Percentiles rank a stretch among this genome's conserved stretches.
phyloP scores from a whole-genome alignment of 64 coral and sea anemone species.

The Cladopsammia gracilis region DNA sequence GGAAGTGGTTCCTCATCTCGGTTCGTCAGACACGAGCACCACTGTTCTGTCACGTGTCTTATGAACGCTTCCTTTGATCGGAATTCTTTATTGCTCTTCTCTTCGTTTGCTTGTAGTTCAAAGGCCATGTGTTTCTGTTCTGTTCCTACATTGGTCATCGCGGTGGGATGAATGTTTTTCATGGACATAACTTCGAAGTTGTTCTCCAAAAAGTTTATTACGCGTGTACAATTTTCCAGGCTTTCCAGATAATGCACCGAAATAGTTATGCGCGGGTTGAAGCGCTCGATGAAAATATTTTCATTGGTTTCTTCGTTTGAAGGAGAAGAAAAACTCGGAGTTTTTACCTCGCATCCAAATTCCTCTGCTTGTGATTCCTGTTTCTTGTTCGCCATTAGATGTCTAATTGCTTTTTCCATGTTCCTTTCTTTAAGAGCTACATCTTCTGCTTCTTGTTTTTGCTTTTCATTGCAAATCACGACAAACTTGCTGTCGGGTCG shows the following conservation, averaged over 20 bases:
- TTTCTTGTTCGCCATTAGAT: neutral
- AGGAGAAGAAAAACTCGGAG: neutral
- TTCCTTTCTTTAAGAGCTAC: conserved; percentile 65
- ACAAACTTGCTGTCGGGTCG: conserved; percentile 86
- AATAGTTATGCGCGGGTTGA: neutral
- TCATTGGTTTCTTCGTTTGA: neutral
- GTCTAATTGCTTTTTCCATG: conserved; percentile 81
- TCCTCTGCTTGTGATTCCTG: neutral
- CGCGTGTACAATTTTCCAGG: neutral
- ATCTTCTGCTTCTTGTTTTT: conserved; percentile 59
- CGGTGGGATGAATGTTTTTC: neutral
- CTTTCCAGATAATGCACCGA: neutral
- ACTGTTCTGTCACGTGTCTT: conserved; percentile 33
- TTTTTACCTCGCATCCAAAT: conserved; percentile 25
- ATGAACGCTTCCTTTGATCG: conserved; percentile 36
- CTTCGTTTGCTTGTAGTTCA: conserved; percentile 15
- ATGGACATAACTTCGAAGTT: conserved; percentile 7
- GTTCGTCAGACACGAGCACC: conserved; percentile 1
- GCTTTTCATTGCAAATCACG: conserved; percentile 68
- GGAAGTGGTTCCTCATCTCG: conserved; percentile 27
- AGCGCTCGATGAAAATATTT: neutral
- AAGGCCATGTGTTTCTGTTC: conserved; percentile 5
- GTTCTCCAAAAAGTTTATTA: conserved; percentile 21
- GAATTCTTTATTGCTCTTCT: neutral
- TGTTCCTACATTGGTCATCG: neutral